A percentile compares a stretch with the other conserved stretches of the same genome.
phyloP scores from a whole-genome alignment of 1,140 invertebrate genomes.

The Temnothorax curvispinosus region DNA sequence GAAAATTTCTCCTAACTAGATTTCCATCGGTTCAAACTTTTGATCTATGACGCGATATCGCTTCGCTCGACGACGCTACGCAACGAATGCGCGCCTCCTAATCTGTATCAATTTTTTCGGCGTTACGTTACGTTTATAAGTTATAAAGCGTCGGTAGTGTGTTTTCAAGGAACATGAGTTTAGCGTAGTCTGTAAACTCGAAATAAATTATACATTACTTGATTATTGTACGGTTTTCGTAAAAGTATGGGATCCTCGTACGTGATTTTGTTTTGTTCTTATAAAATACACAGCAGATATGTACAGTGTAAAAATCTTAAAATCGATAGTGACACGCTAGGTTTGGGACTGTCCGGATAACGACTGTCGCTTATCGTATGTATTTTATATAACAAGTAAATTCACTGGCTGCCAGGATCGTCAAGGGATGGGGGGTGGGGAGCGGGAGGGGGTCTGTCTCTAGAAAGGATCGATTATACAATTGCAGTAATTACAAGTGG shows the following conservation, averaged over 20 bases:
- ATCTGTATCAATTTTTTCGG: conserved; percentile 65
- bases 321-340: conserved; percentile 68
- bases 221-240: conserved; percentile 68
- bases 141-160: conserved; percentile 68
- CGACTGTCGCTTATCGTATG: conserved; percentile 68
- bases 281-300: conserved; percentile 77
- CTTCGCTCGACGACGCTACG: background rate
- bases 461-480: conserved; percentile 80
- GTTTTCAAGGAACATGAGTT: conserved; percentile 75
- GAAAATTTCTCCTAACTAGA: conserved; percentile 69
- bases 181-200: conserved; percentile 74
- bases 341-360: conserved; percentile 80
- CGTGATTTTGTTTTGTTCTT: conserved; percentile 71
- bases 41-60: conserved; percentile 28
- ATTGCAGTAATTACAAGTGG: conserved; percentile 85
- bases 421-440: conserved; percentile 66
- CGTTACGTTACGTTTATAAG: conserved; percentile 65
- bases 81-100: conserved; percentile 36
- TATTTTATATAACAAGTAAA: conserved; percentile 73
- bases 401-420: conserved; percentile 82
- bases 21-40: conserved; percentile 28
- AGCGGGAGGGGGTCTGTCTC: conserved; percentile 29
- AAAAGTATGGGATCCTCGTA: conserved; percentile 65
- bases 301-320: conserved; percentile 75
- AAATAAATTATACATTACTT: conserved; percentile 67